phyloP scores from a whole-genome alignment of 2,888 invertebrate genomes.

The Brachyopa scutellaris region DNA sequence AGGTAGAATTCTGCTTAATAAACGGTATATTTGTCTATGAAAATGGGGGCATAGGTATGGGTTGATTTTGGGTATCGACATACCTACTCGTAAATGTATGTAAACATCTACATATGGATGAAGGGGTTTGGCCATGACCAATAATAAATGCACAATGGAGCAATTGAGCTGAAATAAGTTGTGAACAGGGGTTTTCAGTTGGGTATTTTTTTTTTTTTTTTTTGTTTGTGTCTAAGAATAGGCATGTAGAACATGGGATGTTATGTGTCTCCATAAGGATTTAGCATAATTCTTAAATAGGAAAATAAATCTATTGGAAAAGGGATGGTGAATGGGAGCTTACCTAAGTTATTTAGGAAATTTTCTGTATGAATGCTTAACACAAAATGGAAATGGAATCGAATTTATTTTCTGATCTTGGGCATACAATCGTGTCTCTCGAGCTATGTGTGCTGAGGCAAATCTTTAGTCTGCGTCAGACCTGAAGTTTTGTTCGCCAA shows the following conservation, averaged over 20 bases:
- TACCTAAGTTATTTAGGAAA: not conserved
- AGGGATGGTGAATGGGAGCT: not conserved
- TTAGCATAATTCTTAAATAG: not conserved
- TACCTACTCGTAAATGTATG: no score
- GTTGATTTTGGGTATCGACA: not conserved
- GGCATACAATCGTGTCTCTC: no score
- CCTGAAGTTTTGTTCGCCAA: no score
- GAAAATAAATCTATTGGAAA: not conserved
- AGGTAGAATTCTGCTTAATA: slow-evolving; percentile 24
- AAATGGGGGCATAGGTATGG: slow-evolving; percentile 18
- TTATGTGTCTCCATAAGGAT: not conserved
- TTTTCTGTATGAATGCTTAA: slow-evolving; percentile 5
- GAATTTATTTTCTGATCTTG: no score
- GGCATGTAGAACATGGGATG: not conserved
- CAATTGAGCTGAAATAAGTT: slow-evolving; percentile 32
- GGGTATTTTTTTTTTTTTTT: not conserved
- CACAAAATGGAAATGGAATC: no score
- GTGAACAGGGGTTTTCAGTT: not conserved
- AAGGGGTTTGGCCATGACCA: slow-evolving; percentile 4
- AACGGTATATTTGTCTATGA: slow-evolving; percentile 32
- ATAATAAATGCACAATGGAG: slow-evolving; percentile 29
- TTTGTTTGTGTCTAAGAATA: not conserved
- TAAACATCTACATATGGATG: not conserved
- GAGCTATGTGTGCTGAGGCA: no score
- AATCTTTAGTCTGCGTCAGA: no score